phyloP scores from a whole-genome alignment of 2,113 vertebrate species.

The Tautogolabrus adspersus region DNA sequence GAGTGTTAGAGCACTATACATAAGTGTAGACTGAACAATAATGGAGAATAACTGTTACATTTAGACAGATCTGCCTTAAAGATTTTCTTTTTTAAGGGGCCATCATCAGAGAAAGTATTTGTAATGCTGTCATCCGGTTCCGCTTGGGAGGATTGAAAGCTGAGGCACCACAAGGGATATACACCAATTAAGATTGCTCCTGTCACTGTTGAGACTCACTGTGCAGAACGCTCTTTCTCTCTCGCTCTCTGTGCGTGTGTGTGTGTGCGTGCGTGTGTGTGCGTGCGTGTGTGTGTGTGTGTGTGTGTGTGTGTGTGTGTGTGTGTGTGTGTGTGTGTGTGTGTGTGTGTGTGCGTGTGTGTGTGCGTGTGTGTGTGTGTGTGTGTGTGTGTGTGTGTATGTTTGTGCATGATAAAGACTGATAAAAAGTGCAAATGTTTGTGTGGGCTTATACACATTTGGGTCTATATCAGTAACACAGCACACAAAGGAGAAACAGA shows the following conservation, averaged over 20 bases:
- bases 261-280: background rate
- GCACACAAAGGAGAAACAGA: slow-evolving; percentile 8
- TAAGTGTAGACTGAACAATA: background rate
- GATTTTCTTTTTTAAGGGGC: background rate
- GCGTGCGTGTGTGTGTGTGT: background rate
- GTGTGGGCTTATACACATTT: background rate
- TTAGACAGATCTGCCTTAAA: background rate
- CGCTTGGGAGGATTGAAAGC: slow-evolving; percentile 22
- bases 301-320: background rate
- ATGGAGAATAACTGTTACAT: background rate
- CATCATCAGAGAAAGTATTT: slow-evolving; percentile 25
- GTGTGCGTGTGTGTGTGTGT: slow-evolving; percentile 8
- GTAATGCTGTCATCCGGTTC: slow-evolving; percentile 29
- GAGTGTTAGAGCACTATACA: background rate
- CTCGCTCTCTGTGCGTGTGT: slow-evolving; percentile 13
- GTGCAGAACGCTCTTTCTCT: slow-evolving; percentile 22
- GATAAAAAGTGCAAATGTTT: slow-evolving; percentile 31
- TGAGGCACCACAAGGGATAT: slow-evolving; percentile 48
- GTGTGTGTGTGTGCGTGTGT: slow-evolving; percentile 4
- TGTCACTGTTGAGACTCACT: slow-evolving; percentile 43
- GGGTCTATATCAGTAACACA: slow-evolving; percentile 27
- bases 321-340: background rate
- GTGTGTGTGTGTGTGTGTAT: slow-evolving; percentile 4
- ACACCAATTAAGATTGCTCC: slow-evolving; percentile 57
- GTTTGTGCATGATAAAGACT: background rate